Evolutionary conservation across 2,113 vertebrate genomes (phyloP), one percentile per base, ranked within the genome.

Genomic region (Aegithalos caudatus): DNA sequence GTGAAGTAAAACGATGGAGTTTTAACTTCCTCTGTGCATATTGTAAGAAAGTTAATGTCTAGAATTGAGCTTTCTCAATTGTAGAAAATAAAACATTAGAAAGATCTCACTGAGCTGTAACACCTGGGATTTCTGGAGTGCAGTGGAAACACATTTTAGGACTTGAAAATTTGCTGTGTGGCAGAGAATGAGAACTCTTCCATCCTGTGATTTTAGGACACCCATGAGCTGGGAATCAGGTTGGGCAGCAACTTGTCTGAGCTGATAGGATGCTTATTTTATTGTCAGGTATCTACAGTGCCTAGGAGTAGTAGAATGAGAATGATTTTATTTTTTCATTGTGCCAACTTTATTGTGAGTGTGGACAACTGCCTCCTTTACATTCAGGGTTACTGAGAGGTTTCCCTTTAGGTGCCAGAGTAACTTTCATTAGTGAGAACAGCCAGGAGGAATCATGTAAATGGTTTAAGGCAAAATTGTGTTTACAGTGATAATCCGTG

Each of bases 211-310:
- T 56, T 29, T 45, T 17, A 5, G 4, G 28, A 10, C 14, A 28
- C 5, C 0, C 3, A 1, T 62, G 58, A 89, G 44, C 33, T 61
- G 10, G 37, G 5, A 29, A 16, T 10, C 0, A 2, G 31, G 23
- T 23, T 70, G 27, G 15, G 31, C 33, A 67, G 44, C 62, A 61
- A 12, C 6, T 60, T 70, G 14, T 79, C 33, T n/a, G 13, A 85
- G 78, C 28, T 91, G 11, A 6, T 40, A 20, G 12, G 10, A 6
- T 88, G 28, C 25, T 88, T 0, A 1, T 70, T 90, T 88, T 21
- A 33, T 31, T 42, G 29, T 48, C 3, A 5, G 12, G 25, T 76
- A 31, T 27, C 16, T 31, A 25, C 31, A 7, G 9, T 50, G 42
- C 42, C 12, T n/a, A 10, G 54, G n/a, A 54, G 20, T 14, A 69